These are phyloP conservation scores for Phymanthus crucifer DNA, from an alignment of 92 coral and sea anemone species.

Conservation along the genomic window DNA sequence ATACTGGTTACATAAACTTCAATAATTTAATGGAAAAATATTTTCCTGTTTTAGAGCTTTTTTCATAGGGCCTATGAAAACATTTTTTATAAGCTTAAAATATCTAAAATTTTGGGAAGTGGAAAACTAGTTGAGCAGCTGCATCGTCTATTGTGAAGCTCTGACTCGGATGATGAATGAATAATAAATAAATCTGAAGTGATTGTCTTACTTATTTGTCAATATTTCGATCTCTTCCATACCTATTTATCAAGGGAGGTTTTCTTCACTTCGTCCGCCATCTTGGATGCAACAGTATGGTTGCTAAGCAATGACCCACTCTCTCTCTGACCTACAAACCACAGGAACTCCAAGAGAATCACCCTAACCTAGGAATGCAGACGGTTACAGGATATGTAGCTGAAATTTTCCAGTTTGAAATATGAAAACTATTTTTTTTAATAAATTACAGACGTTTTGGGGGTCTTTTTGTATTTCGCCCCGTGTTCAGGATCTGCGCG, in stretches of 20 bases:
- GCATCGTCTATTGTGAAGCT: no score
- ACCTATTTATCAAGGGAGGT: not conserved
- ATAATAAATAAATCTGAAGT: not conserved
- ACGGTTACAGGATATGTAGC: not conserved
- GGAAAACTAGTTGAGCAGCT: no score
- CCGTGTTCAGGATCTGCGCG: not conserved
- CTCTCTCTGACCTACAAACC: not conserved
- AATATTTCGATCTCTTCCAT: not conserved
- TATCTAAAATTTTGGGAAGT: no score
- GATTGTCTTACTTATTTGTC: not conserved
- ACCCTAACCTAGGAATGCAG: not conserved
- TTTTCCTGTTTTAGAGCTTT: no score
- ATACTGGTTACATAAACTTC: no score
- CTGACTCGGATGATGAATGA: no score
- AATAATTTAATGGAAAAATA: no score
- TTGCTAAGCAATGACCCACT: constrained; percentile 57
- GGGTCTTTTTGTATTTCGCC: not conserved
- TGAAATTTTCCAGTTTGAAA: no score
- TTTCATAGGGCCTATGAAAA: no score
- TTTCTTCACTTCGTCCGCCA: constrained; percentile 46
- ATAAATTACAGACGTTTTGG: not conserved
- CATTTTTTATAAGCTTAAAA: no score
- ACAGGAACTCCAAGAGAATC: constrained; percentile 18
- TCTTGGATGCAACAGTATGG: constrained; percentile 37
- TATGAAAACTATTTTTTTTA: not conserved